These are phyloP conservation scores for Pollenia labialis DNA, from an alignment of 2,888 invertebrate genomes.

Conservation along the genomic window DNA sequence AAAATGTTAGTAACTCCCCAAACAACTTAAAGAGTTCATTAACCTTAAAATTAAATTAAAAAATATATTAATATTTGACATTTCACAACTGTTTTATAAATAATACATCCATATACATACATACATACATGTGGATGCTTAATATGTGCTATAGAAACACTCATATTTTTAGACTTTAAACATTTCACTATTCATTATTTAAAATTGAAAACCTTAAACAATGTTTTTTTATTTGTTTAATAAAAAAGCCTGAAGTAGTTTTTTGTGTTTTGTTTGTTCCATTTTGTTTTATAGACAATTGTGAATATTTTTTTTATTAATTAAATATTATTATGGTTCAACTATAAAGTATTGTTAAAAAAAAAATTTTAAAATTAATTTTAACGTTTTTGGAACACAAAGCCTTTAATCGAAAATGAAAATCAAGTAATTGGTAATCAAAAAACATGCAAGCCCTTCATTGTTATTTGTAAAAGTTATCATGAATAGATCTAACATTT, in stretches of 20 bases:
- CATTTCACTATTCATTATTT: constrained; percentile 32
- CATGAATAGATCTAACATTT: no score
- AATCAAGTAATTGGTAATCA: no score
- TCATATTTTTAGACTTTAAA: not conserved
- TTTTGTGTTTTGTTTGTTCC: not conserved
- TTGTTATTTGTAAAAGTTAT: no score
- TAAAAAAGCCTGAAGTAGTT: constrained; percentile 20
- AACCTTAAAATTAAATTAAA: constrained; percentile 13
- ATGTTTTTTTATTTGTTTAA: not conserved
- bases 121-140: not conserved
- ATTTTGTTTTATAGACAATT: constrained; percentile 21
- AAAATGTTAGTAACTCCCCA: not conserved
- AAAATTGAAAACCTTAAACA: not conserved
- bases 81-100: constrained; percentile 47
- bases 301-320: not conserved
- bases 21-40: constrained; percentile 23
- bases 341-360: constrained; percentile 25
- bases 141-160: not conserved
- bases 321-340: no score
- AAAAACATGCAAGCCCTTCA: no score
- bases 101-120: not conserved
- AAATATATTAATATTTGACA: not conserved
- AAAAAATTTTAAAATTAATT: not conserved
- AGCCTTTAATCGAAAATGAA: no score
- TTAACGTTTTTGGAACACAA: no score